Percentiles rank a stretch among this genome's conserved stretches.
Conservation (phyloP, 1,140 invertebrate genomes). For the Aphaenogaster rudis region DNA sequence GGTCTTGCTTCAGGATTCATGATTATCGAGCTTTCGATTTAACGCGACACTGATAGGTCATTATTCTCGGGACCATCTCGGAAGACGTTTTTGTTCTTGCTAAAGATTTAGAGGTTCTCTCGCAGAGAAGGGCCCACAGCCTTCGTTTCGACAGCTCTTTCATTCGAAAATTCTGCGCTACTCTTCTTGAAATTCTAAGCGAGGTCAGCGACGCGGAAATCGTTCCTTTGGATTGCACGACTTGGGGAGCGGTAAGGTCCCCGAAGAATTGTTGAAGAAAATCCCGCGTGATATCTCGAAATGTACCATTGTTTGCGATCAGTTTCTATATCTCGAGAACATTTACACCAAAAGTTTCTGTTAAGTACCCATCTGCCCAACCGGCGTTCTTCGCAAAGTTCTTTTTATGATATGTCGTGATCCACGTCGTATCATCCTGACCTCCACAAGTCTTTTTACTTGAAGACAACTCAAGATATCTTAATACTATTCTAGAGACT, state of each 20-base stretch:
- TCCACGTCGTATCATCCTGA: conserved; percentile 26
- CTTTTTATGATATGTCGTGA: conserved; percentile 41
- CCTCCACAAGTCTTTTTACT: conserved; percentile 18
- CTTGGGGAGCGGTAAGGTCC: conserved; percentile 45
- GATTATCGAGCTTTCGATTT: conserved; percentile 7
- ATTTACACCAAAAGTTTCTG: conserved; percentile 58
- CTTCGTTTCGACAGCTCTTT: conserved; percentile 16
- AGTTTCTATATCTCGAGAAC: conserved; percentile 61
- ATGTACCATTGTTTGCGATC: conserved; percentile 63
- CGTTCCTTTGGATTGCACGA: conserved; percentile 54
- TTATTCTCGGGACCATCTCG: neutral
- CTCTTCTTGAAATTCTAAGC: conserved; percentile 49
- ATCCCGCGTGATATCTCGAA: conserved; percentile 45
- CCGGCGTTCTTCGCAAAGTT: conserved; percentile 37
- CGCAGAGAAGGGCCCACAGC: neutral
- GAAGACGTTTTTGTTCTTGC: neutral
- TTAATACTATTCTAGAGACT: neutral
- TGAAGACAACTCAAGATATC: neutral
- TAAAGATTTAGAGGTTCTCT: neutral
- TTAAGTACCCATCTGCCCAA: conserved; percentile 60
- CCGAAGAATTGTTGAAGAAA: conserved; percentile 59
- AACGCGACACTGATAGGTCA: neutral
- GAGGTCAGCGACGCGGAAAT: conserved; percentile 45
- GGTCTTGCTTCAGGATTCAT: neutral
- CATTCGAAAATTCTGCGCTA: conserved; percentile 40